A percentile compares a stretch with the other conserved stretches of the same genome.
Evolutionary conservation across 2,888 invertebrate genomes (phyloP).

Genomic region (Eupithecia vulgata): DNA sequence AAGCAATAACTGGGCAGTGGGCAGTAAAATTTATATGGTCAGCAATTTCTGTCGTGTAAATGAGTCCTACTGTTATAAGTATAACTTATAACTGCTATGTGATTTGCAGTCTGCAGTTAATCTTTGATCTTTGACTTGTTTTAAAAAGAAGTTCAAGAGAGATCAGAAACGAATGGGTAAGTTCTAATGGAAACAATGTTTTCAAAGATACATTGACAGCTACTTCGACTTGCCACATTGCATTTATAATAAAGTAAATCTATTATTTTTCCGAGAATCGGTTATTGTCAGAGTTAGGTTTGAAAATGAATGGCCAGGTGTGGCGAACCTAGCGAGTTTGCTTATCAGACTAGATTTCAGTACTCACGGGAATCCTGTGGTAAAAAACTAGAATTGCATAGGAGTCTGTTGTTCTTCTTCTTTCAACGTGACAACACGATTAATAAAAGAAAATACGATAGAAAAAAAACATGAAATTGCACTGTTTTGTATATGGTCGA

Average conservation of each 20-base stretch:
- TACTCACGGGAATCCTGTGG: no score
- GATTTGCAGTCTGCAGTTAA: background rate
- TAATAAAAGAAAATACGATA: no score
- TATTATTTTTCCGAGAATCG: background rate
- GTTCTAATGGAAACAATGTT: background rate
- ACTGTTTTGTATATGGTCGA: no score
- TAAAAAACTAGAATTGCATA: no score
- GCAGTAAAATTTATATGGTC: background rate
- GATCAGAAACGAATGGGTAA: background rate
- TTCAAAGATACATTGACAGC: background rate
- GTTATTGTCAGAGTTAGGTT: background rate
- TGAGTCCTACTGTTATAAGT: background rate
- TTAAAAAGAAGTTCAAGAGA: background rate
- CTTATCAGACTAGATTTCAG: no score
- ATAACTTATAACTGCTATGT: background rate
- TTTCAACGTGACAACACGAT: no score
- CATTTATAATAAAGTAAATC: background rate
- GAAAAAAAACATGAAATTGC: no score
- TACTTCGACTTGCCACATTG: background rate
- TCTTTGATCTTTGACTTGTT: background rate
- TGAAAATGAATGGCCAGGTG: background rate
- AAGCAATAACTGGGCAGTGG: conserved; percentile 2
- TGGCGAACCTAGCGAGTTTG: no score
- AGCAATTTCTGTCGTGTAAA: background rate
- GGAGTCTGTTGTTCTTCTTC: no score